Percentiles rank a stretch among this genome's conserved stretches.
These are phyloP conservation scores for Gymnoscelis rufifasciata DNA, from an alignment of 2,888 invertebrate genomes.

Conservation along the genomic window DNA sequence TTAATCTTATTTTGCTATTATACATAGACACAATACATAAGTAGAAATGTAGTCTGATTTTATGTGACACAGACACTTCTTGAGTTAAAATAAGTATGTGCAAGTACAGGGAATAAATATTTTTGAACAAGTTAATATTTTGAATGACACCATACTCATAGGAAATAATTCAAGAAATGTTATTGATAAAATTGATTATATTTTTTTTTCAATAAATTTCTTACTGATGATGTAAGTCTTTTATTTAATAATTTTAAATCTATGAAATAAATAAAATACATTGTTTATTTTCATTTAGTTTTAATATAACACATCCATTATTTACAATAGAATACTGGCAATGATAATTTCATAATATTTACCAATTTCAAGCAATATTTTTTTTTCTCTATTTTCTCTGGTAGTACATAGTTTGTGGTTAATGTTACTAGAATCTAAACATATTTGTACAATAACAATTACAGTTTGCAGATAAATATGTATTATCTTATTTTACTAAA, in stretches of 20 bases:
- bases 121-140: slow-evolving; percentile 61
- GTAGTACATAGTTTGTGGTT: slow-evolving; percentile 23
- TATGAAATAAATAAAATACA: slow-evolving; percentile 36
- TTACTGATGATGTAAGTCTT: slow-evolving; percentile 36
- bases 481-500: slow-evolving; percentile 32
- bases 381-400: slow-evolving; percentile 19
- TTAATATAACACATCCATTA: slow-evolving; percentile 73
- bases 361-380: slow-evolving; percentile 31
- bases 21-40: slow-evolving; percentile 1
- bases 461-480: slow-evolving; percentile 36
- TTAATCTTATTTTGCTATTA: slow-evolving; percentile 33
- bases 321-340: slow-evolving; percentile 78
- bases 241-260: slow-evolving; percentile 25
- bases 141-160: slow-evolving; percentile 50
- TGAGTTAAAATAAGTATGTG: slow-evolving; percentile 55
- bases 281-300: slow-evolving; percentile 53
- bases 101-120: slow-evolving; percentile 63
- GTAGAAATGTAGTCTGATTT: slow-evolving; percentile 14
- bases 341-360: slow-evolving; percentile 56
- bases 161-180: slow-evolving; percentile 56
- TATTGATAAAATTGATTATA: slow-evolving; percentile 58
- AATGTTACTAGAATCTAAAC: slow-evolving; percentile 46
- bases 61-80: slow-evolving; percentile 29
- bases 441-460: slow-evolving; percentile 53
- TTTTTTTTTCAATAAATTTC: slow-evolving; percentile 73